These are phyloP conservation scores for Aeoliscus strigatus DNA, from an alignment of 2,797 vertebrate genomes.

Conservation along the genomic window DNA sequence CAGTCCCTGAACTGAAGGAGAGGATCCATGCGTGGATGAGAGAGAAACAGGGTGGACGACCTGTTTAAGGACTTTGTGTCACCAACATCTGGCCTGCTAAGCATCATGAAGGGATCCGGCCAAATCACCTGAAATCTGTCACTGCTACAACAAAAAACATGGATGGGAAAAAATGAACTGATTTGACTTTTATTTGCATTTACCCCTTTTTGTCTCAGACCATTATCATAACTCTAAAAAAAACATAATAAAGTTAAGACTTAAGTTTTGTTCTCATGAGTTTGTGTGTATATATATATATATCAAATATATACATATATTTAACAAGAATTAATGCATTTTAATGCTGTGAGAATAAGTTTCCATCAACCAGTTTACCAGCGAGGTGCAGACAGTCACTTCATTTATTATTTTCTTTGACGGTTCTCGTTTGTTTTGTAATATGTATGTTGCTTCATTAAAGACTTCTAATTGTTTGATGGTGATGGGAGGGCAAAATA, in stretches of 20 bases:
- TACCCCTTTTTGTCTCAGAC: slow-evolving; percentile 67
- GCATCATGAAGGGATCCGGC: slow-evolving; percentile 64
- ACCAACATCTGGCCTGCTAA: slow-evolving; percentile 29
- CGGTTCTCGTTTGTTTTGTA: slow-evolving; percentile 53
- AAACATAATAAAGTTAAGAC: slow-evolving; percentile 81
- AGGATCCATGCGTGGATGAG: slow-evolving; percentile 97
- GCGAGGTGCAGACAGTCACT: slow-evolving; percentile 68
- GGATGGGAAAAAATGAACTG: slow-evolving; percentile 40
- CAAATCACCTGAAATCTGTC: slow-evolving; percentile 62
- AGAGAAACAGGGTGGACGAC: slow-evolving; percentile 84
- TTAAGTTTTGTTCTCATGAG: slow-evolving; percentile 72
- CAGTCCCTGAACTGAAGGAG: slow-evolving; percentile 96
- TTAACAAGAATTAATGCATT: slow-evolving; percentile 65
- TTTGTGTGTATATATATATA: slow-evolving; percentile 71
- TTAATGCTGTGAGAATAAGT: slow-evolving; percentile 47
- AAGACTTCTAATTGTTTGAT: slow-evolving; percentile 37
- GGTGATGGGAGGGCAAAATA: slow-evolving; percentile 18
- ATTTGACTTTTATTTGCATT: slow-evolving; percentile 68
- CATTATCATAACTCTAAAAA: slow-evolving; percentile 70
- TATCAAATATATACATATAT: slow-evolving; percentile 71
- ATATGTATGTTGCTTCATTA: slow-evolving; percentile 49
- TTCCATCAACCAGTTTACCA: slow-evolving; percentile 70
- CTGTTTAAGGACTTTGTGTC: slow-evolving; percentile 52
- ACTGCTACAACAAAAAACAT: slow-evolving; percentile 45
- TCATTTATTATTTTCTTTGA: slow-evolving; percentile 48